phyloP scores from a whole-genome alignment of 2,113 vertebrate genomes.

The Nanorana parkeri region DNA sequence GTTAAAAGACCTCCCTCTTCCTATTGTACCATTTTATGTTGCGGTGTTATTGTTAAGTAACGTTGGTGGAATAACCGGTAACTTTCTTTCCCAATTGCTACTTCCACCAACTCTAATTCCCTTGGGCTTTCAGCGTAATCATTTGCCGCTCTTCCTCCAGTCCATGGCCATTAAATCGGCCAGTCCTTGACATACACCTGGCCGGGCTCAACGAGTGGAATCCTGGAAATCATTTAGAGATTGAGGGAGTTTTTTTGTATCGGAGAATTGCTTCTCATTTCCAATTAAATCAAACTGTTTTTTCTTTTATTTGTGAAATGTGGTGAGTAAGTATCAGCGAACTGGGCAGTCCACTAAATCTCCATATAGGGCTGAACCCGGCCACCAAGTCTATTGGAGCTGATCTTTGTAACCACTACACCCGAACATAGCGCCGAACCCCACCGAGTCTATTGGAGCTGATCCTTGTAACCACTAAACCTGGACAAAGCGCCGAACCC shows the following conservation, averaged over 20 bases:
- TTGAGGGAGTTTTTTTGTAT: background rate
- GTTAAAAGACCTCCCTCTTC: slow-evolving; percentile 9
- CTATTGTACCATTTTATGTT: background rate
- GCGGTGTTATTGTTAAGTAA: slow-evolving; percentile 24
- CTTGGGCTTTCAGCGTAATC: background rate
- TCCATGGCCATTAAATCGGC: background rate
- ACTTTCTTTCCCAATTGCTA: slow-evolving; percentile 15
- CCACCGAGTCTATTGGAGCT: no score
- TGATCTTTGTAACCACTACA: no score
- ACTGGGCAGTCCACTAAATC: no score
- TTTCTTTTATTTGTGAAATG: background rate
- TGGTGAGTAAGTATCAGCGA: no score
- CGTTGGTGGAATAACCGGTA: slow-evolving; percentile 10
- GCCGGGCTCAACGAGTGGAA: background rate
- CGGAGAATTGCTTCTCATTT: background rate
- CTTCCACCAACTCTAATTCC: background rate
- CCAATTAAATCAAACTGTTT: slow-evolving; percentile 45
- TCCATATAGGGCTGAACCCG: no score
- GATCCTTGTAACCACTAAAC: no score
- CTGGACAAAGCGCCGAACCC: no score
- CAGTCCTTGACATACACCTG: background rate
- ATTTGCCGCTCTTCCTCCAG: background rate
- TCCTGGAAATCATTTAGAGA: background rate
- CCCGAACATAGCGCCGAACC: no score
- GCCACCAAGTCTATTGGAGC: no score